Conservation (phyloP, 2,113 vertebrate genomes). For the Cephalophus harveyi region DNA sequence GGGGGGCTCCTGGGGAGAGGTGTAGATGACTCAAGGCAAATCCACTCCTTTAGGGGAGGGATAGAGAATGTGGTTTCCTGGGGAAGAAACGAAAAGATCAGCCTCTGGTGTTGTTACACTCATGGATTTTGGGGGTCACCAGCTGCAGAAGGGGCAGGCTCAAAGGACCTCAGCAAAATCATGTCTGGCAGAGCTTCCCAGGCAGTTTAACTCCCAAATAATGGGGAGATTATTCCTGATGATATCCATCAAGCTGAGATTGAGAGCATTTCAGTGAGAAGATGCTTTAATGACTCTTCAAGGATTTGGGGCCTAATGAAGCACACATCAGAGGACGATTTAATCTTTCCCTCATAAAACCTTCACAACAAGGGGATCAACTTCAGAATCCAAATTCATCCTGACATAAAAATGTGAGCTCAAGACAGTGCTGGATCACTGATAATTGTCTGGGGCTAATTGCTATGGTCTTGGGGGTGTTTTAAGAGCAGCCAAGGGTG, state of each 20-base stretch:
- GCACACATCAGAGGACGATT: constrained; percentile 74
- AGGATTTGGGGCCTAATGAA: constrained; percentile 82
- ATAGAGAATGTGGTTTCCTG: background rate
- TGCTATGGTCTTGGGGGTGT: background rate
- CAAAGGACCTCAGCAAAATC: background rate
- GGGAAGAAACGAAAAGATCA: background rate
- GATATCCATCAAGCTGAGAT: constrained; percentile 72
- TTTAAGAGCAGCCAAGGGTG: background rate
- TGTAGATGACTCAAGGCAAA: background rate
- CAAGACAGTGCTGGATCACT: constrained; percentile 50
- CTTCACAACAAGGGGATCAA: constrained; percentile 79
- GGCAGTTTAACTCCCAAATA: constrained; percentile 61
- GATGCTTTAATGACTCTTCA: constrained; percentile 76
- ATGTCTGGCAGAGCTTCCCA: constrained; percentile 13
- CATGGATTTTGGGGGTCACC: background rate
- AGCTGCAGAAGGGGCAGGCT: background rate
- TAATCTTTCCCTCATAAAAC: constrained; percentile 82
- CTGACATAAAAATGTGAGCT: constrained; percentile 76
- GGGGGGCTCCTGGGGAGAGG: background rate
- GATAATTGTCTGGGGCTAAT: constrained; percentile 70
- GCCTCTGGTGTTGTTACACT: accelerated
- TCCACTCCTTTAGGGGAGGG: background rate
- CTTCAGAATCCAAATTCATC: constrained; percentile 75
- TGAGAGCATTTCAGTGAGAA: constrained; percentile 77
- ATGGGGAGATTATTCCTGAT: constrained; percentile 75